Evolutionary conservation across 2,113 vertebrate genomes (phyloP).

Genomic region (Hystrix cristata): DNA sequence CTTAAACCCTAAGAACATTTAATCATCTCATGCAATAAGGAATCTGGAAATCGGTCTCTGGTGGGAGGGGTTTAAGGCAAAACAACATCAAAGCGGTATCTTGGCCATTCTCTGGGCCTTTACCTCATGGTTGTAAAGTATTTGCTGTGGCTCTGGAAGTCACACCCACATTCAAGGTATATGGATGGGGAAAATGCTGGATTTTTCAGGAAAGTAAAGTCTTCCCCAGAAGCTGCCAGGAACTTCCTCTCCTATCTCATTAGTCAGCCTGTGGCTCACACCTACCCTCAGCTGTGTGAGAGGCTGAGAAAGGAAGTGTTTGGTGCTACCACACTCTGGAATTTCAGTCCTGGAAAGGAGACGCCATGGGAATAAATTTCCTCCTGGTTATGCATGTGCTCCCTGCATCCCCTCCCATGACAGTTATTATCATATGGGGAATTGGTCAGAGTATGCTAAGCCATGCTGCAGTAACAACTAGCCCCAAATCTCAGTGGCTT

Average conservation of each 20-base stretch:
- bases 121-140: neutral
- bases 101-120: neutral
- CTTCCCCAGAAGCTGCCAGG: neutral
- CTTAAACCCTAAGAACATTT: neutral
- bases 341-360: neutral
- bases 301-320: neutral
- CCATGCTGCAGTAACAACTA: neutral
- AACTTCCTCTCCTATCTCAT: neutral
- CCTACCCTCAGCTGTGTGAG: neutral
- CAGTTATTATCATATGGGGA: no score
- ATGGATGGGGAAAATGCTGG: neutral
- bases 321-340: neutral
- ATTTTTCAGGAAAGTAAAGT: neutral
- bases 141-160: neutral
- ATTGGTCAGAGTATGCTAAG: neutral
- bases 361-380: neutral
- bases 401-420: no score
- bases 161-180: neutral
- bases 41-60: neutral
- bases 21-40: neutral
- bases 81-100: neutral
- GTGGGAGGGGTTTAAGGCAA: neutral
- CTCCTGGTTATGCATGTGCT: neutral
- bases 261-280: neutral
- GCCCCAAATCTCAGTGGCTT: neutral